Evolutionary conservation across 2,888 invertebrate genomes (phyloP).

Genomic region (Mythimna impura): DNA sequence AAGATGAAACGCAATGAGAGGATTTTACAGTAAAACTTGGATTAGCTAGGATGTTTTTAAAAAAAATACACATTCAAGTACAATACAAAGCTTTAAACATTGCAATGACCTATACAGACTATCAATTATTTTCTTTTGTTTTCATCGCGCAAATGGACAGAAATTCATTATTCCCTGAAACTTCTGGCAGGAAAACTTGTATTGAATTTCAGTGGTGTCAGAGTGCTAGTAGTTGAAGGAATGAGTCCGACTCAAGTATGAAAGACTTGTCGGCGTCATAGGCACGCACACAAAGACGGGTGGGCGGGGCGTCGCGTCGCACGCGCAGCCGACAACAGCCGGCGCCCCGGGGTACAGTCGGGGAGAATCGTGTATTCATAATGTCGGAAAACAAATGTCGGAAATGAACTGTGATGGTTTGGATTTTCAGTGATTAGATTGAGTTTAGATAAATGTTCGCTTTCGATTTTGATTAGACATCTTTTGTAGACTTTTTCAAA

Average conservation of each 20-base stretch:
- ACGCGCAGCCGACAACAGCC: constrained; percentile 72
- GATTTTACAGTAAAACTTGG: background rate
- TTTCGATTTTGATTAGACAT: background rate
- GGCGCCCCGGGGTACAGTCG: constrained; percentile 75
- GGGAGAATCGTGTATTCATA: constrained; percentile 37
- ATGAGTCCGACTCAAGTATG: constrained; percentile 59
- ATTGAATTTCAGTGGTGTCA: constrained; percentile 60
- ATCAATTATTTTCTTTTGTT: constrained; percentile 3
- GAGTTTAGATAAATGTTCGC: background rate
- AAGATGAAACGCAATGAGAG: background rate
- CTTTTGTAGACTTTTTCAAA: background rate
- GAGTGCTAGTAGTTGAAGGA: constrained; percentile 38
- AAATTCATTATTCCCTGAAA: constrained; percentile 33
- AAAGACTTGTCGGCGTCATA: constrained; percentile 75
- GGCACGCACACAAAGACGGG: constrained; percentile 70
- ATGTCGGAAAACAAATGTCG: constrained; percentile 1
- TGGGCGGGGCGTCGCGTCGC: constrained; percentile 80
- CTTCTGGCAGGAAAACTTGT: constrained; percentile 58
- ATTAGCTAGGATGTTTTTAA: too few species aligned
- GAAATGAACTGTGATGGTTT: background rate
- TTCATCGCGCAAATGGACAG: background rate
- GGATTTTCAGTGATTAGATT: background rate
- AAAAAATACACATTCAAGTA: background rate
- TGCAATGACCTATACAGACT: background rate
- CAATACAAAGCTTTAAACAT: background rate